Base-by-base conservation (phyloP, 2,797 vertebrate species). In the Hephaestus fuliginosus region DNA sequence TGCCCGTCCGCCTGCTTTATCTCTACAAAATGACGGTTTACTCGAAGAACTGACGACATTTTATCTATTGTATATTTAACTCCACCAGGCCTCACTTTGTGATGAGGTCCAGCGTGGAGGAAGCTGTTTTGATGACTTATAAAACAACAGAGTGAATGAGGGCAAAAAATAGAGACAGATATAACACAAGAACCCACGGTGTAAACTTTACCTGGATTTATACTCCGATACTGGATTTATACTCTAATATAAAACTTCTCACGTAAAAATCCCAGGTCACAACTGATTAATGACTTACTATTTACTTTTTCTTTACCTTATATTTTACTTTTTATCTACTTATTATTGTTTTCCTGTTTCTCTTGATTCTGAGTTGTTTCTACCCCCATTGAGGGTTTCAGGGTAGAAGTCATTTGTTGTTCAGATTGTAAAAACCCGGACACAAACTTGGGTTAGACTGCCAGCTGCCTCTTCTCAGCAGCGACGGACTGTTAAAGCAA, bases 1-100 rank as follows among this genome's bases (percentile, higher is more conserved):
- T 8, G 0, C 8, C 36, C 8, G 22, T 63, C 69, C 78, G 74
- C n/a, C 69, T 78, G 77, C n/a, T 78, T 76, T 30, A 33, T 12
- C 53, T 76, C 58, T 0, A 18, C 25, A 6, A 10, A 66, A 64
- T n/a, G n/a, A 57, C 41, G 65, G 52, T 20, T 57, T 33, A 33
- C 28, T 8, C 0, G 10, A 61, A 67, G 7, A 36, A 18, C 18
- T 60, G 67, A 43, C 36, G 12, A 52, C 13, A 13, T 30, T 57
- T 66, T 53, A 63, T 72, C 9, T 36, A 13, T 52, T 51, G 20
- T 61, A 28, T 61, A 66, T 55, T 30, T 36, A 53, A 28, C 20
- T 36, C 18, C 14, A 30, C 57, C 43, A 20, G n/a, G 56, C 25
- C 13, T 36, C 18, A 15, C 8, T 56, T 36, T 70, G 44, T 72